These are phyloP conservation scores for Chaetura pelagica DNA, from an alignment of 2,113 vertebrate genomes.

Conservation along the genomic window DNA sequence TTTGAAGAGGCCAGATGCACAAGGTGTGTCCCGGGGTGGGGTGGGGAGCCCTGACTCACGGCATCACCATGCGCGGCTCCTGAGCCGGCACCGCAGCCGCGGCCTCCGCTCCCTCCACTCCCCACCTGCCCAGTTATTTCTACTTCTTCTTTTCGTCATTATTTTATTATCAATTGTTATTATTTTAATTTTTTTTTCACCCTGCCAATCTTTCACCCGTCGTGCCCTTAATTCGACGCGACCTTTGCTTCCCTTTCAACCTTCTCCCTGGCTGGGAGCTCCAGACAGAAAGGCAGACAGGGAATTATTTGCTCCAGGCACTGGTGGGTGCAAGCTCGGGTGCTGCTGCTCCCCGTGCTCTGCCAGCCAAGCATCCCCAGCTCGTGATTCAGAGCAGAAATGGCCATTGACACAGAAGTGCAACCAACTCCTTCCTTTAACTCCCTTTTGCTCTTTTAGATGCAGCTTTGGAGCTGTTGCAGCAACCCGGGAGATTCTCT, in stretches of 20 bases:
- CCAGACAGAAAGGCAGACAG: constrained; percentile 42
- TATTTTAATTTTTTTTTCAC: background rate
- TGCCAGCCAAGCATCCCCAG: background rate
- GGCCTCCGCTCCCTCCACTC: background rate
- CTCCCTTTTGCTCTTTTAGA: background rate
- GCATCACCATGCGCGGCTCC: background rate
- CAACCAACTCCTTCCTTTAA: background rate
- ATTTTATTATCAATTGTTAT: no score
- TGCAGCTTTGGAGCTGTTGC: background rate
- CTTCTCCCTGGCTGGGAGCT: background rate
- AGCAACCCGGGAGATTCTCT: background rate
- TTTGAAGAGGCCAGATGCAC: constrained; percentile 69
- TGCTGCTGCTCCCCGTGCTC: background rate
- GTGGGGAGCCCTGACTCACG: constrained; percentile 58
- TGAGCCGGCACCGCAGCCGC: background rate
- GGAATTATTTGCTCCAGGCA: background rate
- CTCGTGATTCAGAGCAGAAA: background rate
- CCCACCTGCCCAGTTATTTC: background rate
- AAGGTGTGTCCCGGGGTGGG: constrained; percentile 55
- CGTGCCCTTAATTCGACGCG: fast-evolving
- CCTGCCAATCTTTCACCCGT: fast-evolving
- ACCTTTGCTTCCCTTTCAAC: background rate
- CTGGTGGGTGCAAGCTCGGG: background rate
- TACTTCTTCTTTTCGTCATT: no score
- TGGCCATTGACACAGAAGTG: background rate